These are phyloP conservation scores for Psophia crepitans DNA, from an alignment of 2,113 vertebrate genomes.

Conservation along the genomic window DNA sequence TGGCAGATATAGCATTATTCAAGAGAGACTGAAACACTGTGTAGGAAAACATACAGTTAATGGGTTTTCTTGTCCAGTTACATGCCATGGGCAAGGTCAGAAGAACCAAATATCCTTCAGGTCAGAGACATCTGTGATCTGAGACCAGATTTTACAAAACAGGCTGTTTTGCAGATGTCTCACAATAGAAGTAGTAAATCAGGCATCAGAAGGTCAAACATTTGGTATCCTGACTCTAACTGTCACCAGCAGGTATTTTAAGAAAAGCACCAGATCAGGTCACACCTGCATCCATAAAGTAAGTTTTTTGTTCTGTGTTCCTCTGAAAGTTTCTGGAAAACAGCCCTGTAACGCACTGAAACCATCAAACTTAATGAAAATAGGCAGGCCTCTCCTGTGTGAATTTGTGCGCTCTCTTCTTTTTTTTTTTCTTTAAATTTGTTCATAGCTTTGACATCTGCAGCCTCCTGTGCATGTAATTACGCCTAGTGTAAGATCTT, in stretches of 20 bases:
- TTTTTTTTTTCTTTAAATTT: not conserved
- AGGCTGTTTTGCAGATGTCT: not conserved
- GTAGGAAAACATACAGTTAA: not conserved
- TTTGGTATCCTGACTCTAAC: not conserved
- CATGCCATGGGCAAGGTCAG: not conserved
- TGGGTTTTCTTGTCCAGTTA: not conserved
- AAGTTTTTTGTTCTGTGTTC: not conserved
- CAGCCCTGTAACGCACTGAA: not conserved
- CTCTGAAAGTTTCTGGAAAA: not conserved
- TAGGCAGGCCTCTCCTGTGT: rapidly evolving
- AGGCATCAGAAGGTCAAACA: not conserved
- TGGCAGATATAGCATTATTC: not conserved
- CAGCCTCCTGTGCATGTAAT: not conserved
- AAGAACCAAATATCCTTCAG: not conserved
- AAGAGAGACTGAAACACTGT: not conserved
- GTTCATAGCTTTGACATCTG: not conserved
- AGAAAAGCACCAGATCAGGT: not conserved
- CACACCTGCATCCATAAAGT: not conserved
- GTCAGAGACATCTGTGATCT: not conserved
- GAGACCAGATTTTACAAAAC: not conserved
- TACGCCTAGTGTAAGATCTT: not conserved
- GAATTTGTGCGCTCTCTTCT: not conserved
- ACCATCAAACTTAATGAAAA: not conserved
- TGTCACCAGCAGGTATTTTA: not conserved
- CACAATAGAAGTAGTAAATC: not conserved